A percentile compares a stretch with the other conserved stretches of the same genome.
Evolutionary conservation across 1,140 invertebrate genomes (phyloP).

Genomic region (Drosophila pseudoobscura): DNA sequence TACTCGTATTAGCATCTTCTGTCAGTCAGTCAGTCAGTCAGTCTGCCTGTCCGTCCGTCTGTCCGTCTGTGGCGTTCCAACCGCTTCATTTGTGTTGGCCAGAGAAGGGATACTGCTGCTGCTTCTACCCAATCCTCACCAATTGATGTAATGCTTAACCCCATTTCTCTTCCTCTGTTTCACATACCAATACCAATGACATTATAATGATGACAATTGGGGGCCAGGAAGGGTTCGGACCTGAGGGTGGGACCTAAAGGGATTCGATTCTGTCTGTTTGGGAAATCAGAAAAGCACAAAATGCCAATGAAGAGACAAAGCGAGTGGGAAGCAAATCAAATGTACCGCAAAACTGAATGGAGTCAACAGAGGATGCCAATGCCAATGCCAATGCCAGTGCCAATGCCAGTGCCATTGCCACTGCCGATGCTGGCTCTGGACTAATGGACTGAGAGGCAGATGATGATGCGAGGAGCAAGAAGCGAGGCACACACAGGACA

Average conservation of each 20-base stretch:
- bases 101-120: slow-evolving; percentile 7
- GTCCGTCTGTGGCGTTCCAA: slow-evolving; percentile 11
- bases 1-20: slow-evolving; percentile 7
- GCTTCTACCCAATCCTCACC: slow-evolving; percentile 14
- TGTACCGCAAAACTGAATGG: slow-evolving; percentile 81
- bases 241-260: slow-evolving; percentile 10
- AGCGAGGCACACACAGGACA: slow-evolving; percentile 1
- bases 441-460: slow-evolving; percentile 50
- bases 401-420: neutral
- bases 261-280: slow-evolving; percentile 40
- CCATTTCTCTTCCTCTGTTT: slow-evolving; percentile 26
- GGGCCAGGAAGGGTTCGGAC: slow-evolving; percentile 8
- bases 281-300: slow-evolving; percentile 47
- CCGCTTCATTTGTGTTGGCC: slow-evolving; percentile 25
- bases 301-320: slow-evolving; percentile 57
- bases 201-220: slow-evolving; percentile 73
- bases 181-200: slow-evolving; percentile 53
- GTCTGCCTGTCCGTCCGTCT: neutral
- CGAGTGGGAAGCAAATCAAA: slow-evolving; percentile 64
- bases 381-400: slow-evolving; percentile 15
- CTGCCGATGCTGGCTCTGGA: slow-evolving; percentile 6
- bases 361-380: slow-evolving; percentile 72
- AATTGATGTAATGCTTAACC: slow-evolving; percentile 28
- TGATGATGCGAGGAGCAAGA: neutral
- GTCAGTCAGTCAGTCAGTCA: neutral